Base-by-base conservation (phyloP, 2,797 vertebrate genomes). In the Tangara arthus region DNA sequence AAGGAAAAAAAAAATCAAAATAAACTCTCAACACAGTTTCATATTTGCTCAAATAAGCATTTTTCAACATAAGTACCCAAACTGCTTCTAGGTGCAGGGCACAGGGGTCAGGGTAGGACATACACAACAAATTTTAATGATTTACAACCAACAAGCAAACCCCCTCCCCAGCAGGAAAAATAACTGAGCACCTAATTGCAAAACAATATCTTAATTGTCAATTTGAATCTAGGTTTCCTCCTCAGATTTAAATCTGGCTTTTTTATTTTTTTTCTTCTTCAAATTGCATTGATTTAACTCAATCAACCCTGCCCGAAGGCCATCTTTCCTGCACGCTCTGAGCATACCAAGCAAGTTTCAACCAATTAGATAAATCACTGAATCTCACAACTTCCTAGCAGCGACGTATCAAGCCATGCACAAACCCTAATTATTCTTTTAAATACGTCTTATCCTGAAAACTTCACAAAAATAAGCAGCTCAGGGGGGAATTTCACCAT, bases 341-440 rank as follows among this genome's bases (percentile, higher is more conserved):
- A 92, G 76, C 91, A 86, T 66, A 94, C 76, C 94, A 92, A 91
- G 92, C 95, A 94, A 96, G 94, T 96, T 93, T 65, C 5, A 72
- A 90, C 80, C 69, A 1, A 91, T 82, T 64, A 87, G 87, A 95
- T 70, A 96, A 95, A 95, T 89, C 79, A 75, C 84, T 59, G 37
- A 53, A 79, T 47, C 83, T 83, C 89, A 1, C 7, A 78, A 90
- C 91, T 95, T 88, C 84, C 93, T 11, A 76, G 16, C 60, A 83
- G 81, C 12, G 2, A 94, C 28, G 5, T 1, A 72, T 30, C 68
- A 61, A 61, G 64, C 76, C 50, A 28, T 19, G 53, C 55, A 46
- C 42, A 9, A 86, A 42, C 46, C 52, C 49, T 11, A 23, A 71
- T 75, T 70, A 47, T 64, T n/a, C 50, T 39, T 69, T 79, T 24